A percentile compares a stretch with the other conserved stretches of the same genome.
Evolutionary conservation across 2,113 vertebrate genomes (phyloP).

Genomic region (Nycticorax nycticorax): DNA sequence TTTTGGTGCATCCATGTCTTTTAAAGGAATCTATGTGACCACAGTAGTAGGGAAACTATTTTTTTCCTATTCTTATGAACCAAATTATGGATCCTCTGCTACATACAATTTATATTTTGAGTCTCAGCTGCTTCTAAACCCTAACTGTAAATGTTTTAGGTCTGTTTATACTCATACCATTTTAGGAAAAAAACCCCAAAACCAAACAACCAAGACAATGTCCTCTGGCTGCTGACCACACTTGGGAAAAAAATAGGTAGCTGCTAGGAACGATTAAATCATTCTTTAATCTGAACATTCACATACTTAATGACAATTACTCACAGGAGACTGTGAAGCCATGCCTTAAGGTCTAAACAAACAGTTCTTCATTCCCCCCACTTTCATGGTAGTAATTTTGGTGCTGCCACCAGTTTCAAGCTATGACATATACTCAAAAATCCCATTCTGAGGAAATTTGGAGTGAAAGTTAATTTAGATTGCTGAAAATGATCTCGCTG

Average conservation of each 20-base stretch:
- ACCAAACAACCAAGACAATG: neutral
- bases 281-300: neutral
- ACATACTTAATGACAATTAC: neutral
- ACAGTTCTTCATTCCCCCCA: neutral
- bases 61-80: neutral
- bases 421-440: neutral
- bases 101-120: neutral
- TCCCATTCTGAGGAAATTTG: neutral
- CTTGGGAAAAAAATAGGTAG: neutral
- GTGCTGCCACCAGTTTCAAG: neutral
- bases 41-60: neutral
- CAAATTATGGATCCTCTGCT: neutral
- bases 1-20: neutral
- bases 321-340: neutral
- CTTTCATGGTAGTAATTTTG: neutral
- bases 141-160: neutral
- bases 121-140: neutral
- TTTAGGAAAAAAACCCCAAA: neutral
- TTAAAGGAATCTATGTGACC: neutral
- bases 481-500: neutral
- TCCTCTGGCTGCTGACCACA: neutral
- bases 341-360: neutral
- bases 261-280: neutral
- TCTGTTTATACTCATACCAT: accelerated
- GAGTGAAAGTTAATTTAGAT: neutral